Base-by-base conservation (phyloP, 2,113 vertebrate genomes). In the Megaceryle torquata region DNA sequence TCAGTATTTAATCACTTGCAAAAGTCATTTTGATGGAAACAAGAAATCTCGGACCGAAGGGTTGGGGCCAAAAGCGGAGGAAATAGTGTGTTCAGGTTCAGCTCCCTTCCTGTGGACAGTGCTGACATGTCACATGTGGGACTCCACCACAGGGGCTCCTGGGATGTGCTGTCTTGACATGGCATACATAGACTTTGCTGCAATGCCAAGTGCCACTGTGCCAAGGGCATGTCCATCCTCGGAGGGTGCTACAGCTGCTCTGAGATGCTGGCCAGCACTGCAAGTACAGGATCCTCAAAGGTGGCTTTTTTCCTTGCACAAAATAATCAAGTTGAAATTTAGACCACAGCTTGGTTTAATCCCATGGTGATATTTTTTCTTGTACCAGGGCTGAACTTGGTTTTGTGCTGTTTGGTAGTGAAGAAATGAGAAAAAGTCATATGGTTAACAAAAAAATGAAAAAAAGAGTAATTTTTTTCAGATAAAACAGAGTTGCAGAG, bases 191-290 rank as follows among this genome's bases (percentile, higher is more conserved):
- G n/a, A 13, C 57, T 61, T 71, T 1, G 3, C 19, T 1, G 0
- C 64, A 57, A 7, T 1, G 3, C 15, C 1, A 11, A 51, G 9
- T 22, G 53, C 16, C 0, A 0, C 21, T 1, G 0, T 51, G 74
- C 46, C 31, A 16, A 65, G 50, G 78, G 57, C 44, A 56, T 28
- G 28, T 21, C 41, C 28, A 33, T 28, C 57, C 63, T n/a, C 41
- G n/a, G 35, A 76, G 15, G 15, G 28, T 60, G 35, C 28, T 1
- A 3, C 51, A 51, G 57, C 37, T 77, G 15, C 65, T 68, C 54
- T 4, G 3, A 60, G 26, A 21, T 17, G 41, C 35, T 28, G 35
- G 50, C 39, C 39, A 33, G 61, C 20, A 9, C 60, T 60, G 44
- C 31, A 65, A 65, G 28, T 2, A 8, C n/a, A 41, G 48, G 41